phyloP scores from a whole-genome alignment of 53 echinoderm and acorn worm genomes.

The Patiria pectinifera region DNA sequence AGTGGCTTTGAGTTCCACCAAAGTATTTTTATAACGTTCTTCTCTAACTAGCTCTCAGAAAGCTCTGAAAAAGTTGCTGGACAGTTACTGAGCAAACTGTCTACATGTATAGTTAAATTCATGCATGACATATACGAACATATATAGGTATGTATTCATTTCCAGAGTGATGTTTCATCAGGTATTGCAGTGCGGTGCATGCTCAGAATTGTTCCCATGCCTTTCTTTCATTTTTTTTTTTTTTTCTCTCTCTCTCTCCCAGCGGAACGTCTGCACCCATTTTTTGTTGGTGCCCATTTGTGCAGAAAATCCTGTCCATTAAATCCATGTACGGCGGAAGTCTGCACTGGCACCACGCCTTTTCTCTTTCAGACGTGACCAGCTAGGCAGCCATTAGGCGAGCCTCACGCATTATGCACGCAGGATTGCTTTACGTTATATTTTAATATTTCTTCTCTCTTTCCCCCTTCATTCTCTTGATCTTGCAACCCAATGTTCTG shows the following conservation, averaged over 20 bases:
- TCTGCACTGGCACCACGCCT: conserved; percentile 37
- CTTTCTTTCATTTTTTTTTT: neutral
- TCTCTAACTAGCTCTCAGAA: too few relatives aligned
- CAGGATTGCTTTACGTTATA: conserved; percentile 5
- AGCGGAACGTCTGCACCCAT: neutral
- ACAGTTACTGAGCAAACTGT: too few relatives aligned
- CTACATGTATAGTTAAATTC: too few relatives aligned
- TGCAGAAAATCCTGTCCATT: conserved; percentile 53
- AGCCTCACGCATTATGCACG: conserved; percentile 28
- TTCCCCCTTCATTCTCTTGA: neutral
- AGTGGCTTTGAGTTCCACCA: too few relatives aligned
- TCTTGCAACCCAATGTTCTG: conserved; percentile 3
- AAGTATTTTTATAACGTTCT: too few relatives aligned
- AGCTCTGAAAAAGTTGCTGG: too few relatives aligned
- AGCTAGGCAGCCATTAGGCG: conserved; percentile 25
- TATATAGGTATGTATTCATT: too few relatives aligned
- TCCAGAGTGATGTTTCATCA: too few relatives aligned
- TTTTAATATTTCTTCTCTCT: neutral
- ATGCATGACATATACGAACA: too few relatives aligned
- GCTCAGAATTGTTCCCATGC: neutral
- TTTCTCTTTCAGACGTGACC: conserved; percentile 12
- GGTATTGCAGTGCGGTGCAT: too few relatives aligned
- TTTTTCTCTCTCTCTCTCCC: neutral
- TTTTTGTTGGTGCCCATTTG: conserved; percentile 54
- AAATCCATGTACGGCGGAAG: conserved; percentile 54